Conservation (phyloP, 2,888 invertebrate species). For the Caenorhabditis plicata region DNA sequence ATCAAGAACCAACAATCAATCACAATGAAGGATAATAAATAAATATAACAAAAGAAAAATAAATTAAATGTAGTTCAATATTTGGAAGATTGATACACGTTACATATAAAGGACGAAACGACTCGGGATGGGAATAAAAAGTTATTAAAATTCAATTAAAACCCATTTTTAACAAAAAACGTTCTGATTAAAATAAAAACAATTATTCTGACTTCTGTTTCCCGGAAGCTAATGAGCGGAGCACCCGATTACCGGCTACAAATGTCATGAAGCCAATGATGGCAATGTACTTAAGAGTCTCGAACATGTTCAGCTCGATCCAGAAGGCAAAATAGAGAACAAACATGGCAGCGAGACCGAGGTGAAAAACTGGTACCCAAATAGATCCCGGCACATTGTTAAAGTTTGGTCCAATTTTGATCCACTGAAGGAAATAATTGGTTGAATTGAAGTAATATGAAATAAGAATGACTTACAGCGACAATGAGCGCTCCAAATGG, state of each 20-base stretch:
- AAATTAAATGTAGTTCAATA: no score
- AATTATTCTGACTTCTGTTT: conserved; percentile 15
- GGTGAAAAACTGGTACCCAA: conserved; percentile 85
- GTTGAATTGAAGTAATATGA: neutral
- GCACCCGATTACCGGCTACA: conserved; percentile 85
- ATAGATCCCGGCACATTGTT: conserved; percentile 78
- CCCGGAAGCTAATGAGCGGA: conserved; percentile 67
- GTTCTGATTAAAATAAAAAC: no score
- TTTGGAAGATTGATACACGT: no score
- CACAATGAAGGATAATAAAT: no score
- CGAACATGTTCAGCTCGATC: conserved; percentile 92
- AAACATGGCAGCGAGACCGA: conserved; percentile 86
- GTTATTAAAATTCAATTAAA: no score
- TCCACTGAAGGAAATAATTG: conserved; percentile 73
- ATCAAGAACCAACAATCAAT: no score
- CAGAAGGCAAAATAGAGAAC: conserved; percentile 86
- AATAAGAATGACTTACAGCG: conserved; percentile 70
- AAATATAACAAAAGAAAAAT: no score
- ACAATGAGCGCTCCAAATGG: conserved; percentile 81
- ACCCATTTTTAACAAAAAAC: no score
- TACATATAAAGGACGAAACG: no score
- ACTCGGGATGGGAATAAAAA: no score
- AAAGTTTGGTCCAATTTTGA: conserved; percentile 82
- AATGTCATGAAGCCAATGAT: conserved; percentile 86
- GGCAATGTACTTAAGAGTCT: conserved; percentile 84